Evolutionary conservation across 2,113 vertebrate genomes (phyloP).

Genomic region (Pomatostomus ruficeps): DNA sequence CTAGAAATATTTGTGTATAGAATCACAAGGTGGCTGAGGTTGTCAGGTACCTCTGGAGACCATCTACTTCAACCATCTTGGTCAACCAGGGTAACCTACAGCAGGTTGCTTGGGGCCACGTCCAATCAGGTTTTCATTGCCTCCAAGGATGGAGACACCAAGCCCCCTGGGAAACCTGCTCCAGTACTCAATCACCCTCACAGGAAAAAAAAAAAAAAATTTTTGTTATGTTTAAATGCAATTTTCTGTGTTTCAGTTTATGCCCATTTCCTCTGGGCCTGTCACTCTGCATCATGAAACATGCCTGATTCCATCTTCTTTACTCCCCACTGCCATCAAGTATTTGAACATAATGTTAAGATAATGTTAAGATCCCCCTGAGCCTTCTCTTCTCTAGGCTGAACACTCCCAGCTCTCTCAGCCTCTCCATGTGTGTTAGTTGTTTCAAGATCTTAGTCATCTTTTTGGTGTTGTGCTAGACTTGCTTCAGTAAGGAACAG

Average conservation of each 20-base stretch:
- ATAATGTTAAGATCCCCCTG: neutral
- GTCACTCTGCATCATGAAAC: neutral
- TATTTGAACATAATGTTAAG: neutral
- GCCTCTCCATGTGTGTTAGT: neutral
- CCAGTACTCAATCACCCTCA: neutral
- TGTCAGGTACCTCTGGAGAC: neutral
- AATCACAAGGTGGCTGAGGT: neutral
- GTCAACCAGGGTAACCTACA: neutral
- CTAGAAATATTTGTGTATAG: neutral
- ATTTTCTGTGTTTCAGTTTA: neutral
- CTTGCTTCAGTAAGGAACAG: neutral
- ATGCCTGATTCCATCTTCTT: neutral
- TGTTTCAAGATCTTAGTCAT: neutral
- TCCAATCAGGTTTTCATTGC: neutral
- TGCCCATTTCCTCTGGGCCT: neutral
- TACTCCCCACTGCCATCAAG: neutral
- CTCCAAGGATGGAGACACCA: neutral
- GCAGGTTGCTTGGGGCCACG: neutral
- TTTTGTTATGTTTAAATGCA: neutral
- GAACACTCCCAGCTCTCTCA: neutral
- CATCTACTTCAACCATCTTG: rapidly evolving
- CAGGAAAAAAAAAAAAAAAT: neutral
- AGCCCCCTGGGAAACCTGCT: neutral
- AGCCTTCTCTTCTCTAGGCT: neutral
- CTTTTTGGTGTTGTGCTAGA: neutral